These are phyloP conservation scores for Cosmia pyralina DNA, from an alignment of 2,888 invertebrate genomes.

Conservation along the genomic window DNA sequence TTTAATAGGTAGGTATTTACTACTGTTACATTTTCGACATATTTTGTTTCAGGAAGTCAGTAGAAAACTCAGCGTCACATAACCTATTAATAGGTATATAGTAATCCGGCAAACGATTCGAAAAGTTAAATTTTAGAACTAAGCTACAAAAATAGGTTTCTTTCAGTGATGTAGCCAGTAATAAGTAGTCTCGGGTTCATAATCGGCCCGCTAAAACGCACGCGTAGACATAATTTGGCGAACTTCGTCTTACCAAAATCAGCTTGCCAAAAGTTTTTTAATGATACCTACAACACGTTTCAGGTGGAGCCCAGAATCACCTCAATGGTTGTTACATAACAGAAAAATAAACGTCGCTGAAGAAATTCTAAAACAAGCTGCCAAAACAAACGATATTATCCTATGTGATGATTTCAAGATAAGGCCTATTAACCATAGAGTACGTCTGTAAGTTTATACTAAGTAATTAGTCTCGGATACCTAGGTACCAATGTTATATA, in stretches of 20 bases:
- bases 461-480: slow-evolving; percentile 34
- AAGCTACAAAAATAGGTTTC: neutral
- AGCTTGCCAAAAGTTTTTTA: slow-evolving; percentile 16
- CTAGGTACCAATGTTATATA: neutral
- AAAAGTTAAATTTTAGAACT: neutral
- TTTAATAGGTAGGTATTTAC: neutral
- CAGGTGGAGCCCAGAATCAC: slow-evolving; percentile 86
- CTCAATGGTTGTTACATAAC: slow-evolving; percentile 84
- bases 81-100: too few species aligned
- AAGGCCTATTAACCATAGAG: slow-evolving; percentile 85
- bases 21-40: too few species aligned
- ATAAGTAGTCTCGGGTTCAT: neutral
- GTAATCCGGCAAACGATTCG: neutral
- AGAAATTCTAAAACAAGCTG: slow-evolving; percentile 77
- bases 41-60: neutral
- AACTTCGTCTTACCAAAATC: neutral
- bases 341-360: slow-evolving; percentile 81
- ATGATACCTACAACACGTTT: slow-evolving; percentile 33
- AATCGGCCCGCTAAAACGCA: neutral
- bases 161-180: neutral
- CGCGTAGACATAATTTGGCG: neutral
- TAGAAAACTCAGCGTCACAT: neutral
- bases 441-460: slow-evolving; percentile 78
- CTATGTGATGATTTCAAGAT: slow-evolving; percentile 84
- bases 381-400: slow-evolving; percentile 76